Percentiles rank a stretch among this genome's conserved stretches.
These are phyloP conservation scores for Perdita meconis DNA, from an alignment of 2,888 invertebrate genomes.

Conservation along the genomic window DNA sequence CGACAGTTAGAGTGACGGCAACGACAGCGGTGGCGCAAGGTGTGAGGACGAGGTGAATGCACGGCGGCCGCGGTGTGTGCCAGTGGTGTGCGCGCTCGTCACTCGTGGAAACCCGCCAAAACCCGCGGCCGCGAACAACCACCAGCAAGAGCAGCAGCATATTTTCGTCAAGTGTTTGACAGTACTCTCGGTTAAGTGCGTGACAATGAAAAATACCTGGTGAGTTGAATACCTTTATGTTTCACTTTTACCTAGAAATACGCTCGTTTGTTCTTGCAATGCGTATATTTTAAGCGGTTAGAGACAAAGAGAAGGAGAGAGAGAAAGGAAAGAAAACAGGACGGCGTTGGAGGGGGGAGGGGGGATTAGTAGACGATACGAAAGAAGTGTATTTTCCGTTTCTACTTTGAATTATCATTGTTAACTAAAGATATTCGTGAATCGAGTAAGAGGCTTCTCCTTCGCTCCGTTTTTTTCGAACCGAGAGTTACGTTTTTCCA, in stretches of 20 bases:
- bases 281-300: conserved; percentile 31
- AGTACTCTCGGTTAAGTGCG: conserved; percentile 17
- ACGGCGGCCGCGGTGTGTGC: conserved; percentile 76
- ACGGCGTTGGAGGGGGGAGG: background rate
- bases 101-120: conserved; percentile 80
- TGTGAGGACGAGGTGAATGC: conserved; percentile 79
- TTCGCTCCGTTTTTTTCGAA: background rate
- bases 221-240: conserved; percentile 46
- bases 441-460: background rate
- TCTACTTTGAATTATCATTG: conserved; percentile 13
- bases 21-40: conserved; percentile 70
- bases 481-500: conserved; percentile 62
- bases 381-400: conserved; percentile 38
- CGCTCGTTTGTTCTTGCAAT: conserved; percentile 35
- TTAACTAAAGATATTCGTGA: background rate
- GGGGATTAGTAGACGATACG: conserved; percentile 15
- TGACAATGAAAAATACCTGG: conserved; percentile 53
- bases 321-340: conserved; percentile 41
- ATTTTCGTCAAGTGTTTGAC: conserved; percentile 43
- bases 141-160: conserved; percentile 57
- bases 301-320: conserved; percentile 44
- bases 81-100: conserved; percentile 73
- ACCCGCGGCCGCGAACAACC: conserved; percentile 75
- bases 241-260: background rate
- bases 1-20: conserved; percentile 53